Evolutionary conservation across 1,140 invertebrate species (phyloP).

Genomic region (Tetramorium simillimum): DNA sequence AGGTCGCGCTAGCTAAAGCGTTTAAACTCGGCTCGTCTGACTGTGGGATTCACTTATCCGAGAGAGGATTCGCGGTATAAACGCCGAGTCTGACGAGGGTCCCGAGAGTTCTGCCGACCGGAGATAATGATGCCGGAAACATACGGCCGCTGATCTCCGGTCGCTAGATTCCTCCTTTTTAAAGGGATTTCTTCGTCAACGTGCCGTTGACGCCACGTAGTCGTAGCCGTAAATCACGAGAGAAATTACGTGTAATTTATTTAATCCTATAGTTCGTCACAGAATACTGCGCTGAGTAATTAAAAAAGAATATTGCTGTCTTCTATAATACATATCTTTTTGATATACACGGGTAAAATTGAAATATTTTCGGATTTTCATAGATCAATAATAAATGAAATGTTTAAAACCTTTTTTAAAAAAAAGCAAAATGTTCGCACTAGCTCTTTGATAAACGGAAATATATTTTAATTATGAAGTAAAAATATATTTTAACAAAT

Average conservation of each 20-base stretch:
- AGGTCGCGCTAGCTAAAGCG: conserved; percentile 41
- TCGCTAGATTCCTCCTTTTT: conserved; percentile 24
- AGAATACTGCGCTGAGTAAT: neutral
- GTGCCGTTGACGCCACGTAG: conserved; percentile 33
- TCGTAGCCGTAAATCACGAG: conserved; percentile 51
- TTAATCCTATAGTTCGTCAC: conserved; percentile 15
- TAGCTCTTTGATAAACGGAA: neutral
- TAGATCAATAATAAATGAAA: neutral
- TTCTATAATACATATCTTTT: neutral
- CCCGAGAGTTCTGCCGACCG: conserved; percentile 54
- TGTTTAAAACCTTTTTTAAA: neutral
- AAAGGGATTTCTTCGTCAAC: conserved; percentile 58
- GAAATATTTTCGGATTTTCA: neutral
- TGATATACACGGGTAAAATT: neutral
- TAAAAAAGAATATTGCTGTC: neutral
- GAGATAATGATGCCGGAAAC: conserved; percentile 60
- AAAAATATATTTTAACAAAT: neutral
- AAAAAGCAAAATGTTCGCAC: neutral
- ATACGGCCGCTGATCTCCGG: conserved; percentile 47
- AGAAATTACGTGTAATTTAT: conserved; percentile 42
- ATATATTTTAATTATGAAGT: neutral
- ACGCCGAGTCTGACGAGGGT: conserved; percentile 60
- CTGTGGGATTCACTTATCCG: conserved; percentile 61
- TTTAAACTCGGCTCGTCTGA: conserved; percentile 52
- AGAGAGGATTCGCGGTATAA: conserved; percentile 64